A percentile compares a stretch with the other conserved stretches of the same genome.
Evolutionary conservation across 2,888 invertebrate genomes (phyloP).

Genomic region (Macrosoma leucophasiata): DNA sequence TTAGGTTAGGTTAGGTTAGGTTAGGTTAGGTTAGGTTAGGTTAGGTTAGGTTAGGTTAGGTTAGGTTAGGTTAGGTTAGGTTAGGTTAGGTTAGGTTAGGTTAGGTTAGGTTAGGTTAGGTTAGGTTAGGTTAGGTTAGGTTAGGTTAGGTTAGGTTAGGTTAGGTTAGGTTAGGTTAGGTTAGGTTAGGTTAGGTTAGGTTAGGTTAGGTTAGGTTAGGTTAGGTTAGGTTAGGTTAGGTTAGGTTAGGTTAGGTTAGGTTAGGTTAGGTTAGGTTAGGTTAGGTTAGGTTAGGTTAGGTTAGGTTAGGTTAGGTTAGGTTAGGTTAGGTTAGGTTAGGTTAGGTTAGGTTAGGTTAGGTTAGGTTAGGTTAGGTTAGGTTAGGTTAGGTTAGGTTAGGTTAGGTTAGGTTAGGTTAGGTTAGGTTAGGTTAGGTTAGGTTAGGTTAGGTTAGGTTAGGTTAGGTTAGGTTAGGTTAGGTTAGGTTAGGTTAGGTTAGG

Average conservation of each 20-base stretch:
- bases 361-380: neutral
- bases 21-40: slow-evolving; percentile 3
- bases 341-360: neutral
- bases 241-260: neutral
- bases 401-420: slow-evolving; percentile 17
- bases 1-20: slow-evolving; percentile 2
- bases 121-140: neutral
- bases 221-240: neutral
- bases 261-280: neutral
- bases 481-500: no score
- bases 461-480: no score
- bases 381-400: slow-evolving; percentile 6
- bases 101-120: neutral
- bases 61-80: neutral
- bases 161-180: neutral
- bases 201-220: neutral
- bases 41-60: neutral
- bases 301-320: neutral
- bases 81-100: neutral
- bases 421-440: slow-evolving; percentile 15
- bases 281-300: neutral
- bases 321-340: neutral
- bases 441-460: no score
- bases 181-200: neutral
- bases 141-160: neutral